phyloP scores from a whole-genome alignment of 2,113 vertebrate genomes.

The Cheirogaleus medius region DNA sequence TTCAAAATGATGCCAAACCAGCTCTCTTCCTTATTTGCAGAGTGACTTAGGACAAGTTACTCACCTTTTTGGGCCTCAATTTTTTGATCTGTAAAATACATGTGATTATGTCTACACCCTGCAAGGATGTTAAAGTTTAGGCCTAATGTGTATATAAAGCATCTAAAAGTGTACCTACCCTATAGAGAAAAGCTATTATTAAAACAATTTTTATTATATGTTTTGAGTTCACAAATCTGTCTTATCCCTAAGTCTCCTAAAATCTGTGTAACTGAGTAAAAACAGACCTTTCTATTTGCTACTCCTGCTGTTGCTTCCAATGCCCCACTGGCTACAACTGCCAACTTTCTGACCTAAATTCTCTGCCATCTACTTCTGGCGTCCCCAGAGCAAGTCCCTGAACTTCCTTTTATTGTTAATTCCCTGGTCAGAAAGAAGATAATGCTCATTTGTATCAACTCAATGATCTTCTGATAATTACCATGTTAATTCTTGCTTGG shows the following conservation, averaged over 20 bases:
- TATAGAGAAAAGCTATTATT: not conserved
- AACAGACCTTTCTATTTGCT: not conserved
- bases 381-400: not conserved
- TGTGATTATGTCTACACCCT: not conserved
- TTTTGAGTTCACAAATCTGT: not conserved
- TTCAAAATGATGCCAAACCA: conserved; percentile 9
- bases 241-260: not conserved
- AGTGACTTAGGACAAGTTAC: not conserved
- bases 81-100: conserved; percentile 24
- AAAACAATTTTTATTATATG: not conserved
- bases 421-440: not conserved
- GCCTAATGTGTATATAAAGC: not conserved
- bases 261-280: not conserved
- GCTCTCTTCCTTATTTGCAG: not conserved
- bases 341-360: not conserved
- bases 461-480: conserved; percentile 17
- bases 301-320: not conserved
- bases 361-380: conserved; percentile 15
- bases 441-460: not conserved
- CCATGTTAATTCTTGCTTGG: not conserved
- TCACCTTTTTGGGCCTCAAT: not conserved
- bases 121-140: conserved; percentile 76
- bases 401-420: conserved; percentile 8
- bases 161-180: not conserved
- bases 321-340: not conserved